Percentiles rank a stretch among this genome's conserved stretches.
These are phyloP conservation scores for Onychomys torridus DNA, from an alignment of 2,797 vertebrate genomes.

Conservation along the genomic window DNA sequence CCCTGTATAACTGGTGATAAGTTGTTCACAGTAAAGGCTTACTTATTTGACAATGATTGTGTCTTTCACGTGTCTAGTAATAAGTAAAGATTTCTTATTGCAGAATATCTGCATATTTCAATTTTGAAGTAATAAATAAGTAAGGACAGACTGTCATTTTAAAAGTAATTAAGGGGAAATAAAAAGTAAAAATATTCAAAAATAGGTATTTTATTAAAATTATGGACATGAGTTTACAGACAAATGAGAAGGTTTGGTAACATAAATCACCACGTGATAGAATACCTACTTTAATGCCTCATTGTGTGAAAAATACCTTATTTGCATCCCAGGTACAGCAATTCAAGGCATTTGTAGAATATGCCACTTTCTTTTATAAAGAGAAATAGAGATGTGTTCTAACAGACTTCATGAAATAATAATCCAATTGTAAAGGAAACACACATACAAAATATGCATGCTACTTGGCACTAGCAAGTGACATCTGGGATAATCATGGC, in stretches of 20 bases:
- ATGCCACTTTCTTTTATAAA: neutral
- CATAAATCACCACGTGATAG: neutral
- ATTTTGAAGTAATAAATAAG: neutral
- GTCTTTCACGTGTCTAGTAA: neutral
- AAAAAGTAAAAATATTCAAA: neutral
- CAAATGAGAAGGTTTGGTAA: neutral
- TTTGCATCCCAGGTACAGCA: neutral
- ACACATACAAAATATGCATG: neutral
- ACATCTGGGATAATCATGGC: slow-evolving; percentile 63
- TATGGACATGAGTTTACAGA: neutral
- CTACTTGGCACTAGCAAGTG: slow-evolving; percentile 51
- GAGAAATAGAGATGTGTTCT: slow-evolving; percentile 43
- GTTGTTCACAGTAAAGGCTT: neutral
- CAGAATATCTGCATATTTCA: neutral
- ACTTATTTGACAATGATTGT: slow-evolving; percentile 6
- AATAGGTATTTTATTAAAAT: neutral
- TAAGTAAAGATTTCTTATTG: neutral
- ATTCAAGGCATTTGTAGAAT: neutral
- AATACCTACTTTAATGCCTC: neutral
- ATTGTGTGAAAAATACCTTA: neutral
- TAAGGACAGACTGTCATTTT: neutral
- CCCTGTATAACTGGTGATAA: neutral
- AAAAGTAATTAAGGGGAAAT: neutral
- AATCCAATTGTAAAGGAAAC: slow-evolving; percentile 51
- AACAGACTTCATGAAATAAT: slow-evolving; percentile 61